Conservation (phyloP, 2,113 vertebrate genomes). For the Bambusicola thoracicus region DNA sequence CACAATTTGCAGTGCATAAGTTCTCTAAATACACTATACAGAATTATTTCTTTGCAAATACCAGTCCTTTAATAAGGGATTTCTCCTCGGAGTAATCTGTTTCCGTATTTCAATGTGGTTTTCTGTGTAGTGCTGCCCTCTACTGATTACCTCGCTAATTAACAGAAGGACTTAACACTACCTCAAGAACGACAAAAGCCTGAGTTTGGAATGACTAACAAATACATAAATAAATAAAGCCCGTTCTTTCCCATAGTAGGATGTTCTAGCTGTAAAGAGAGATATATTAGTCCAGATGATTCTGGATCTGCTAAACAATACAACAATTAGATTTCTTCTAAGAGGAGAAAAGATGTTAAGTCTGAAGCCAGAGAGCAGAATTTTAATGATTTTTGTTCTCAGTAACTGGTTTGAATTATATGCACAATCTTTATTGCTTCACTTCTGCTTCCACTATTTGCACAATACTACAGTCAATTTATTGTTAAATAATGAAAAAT, state of each 20-base stretch:
- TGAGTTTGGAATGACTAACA: not conserved
- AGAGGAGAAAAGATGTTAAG: not conserved
- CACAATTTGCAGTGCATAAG: not conserved
- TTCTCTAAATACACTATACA: not conserved
- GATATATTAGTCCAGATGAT: not conserved
- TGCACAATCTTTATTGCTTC: not conserved
- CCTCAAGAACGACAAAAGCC: not conserved
- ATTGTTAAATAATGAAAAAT: not conserved
- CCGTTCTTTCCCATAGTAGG: not conserved
- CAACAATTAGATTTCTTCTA: not conserved
- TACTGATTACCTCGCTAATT: constrained; percentile 12
- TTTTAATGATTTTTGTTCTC: not conserved
- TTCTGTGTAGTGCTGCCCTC: constrained; percentile 40
- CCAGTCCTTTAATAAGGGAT: not conserved
- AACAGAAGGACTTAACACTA: not conserved
- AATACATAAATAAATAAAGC: not conserved
- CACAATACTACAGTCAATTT: not conserved
- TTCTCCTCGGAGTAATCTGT: not conserved
- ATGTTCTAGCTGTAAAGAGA: not conserved
- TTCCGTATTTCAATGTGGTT: not conserved
- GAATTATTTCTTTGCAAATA: not conserved
- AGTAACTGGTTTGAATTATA: not conserved
- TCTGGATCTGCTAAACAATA: not conserved
- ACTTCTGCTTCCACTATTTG: not conserved
- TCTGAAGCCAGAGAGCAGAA: not conserved